These are phyloP conservation scores for Stenoptilia bipunctidactyla DNA, from an alignment of 2,888 invertebrate genomes.

Conservation along the genomic window DNA sequence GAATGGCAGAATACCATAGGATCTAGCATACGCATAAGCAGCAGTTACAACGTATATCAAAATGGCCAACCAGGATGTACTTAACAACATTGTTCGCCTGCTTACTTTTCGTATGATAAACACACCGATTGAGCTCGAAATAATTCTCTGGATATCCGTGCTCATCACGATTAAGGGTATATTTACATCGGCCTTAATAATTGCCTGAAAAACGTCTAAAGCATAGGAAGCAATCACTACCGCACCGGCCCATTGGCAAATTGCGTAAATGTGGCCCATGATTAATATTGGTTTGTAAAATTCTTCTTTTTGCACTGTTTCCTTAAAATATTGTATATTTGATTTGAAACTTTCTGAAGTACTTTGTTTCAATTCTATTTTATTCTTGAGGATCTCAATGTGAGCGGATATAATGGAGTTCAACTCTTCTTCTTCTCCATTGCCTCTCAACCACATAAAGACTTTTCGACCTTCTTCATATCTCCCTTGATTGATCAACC, in stretches of 20 bases:
- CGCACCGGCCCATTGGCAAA: conserved; percentile 36
- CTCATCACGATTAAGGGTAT: conserved; percentile 28
- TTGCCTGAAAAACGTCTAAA: conserved; percentile 26
- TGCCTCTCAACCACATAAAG: conserved; percentile 67
- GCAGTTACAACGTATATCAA: conserved; percentile 26
- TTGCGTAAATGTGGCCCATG: conserved; percentile 34
- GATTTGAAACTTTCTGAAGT: not conserved
- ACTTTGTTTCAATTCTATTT: conserved; percentile 11
- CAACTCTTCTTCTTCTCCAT: conserved; percentile 39
- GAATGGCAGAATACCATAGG: conserved; percentile 23
- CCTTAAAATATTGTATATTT: conserved; percentile 18
- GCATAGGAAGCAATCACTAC: conserved; percentile 34
- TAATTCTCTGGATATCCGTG: conserved; percentile 30
- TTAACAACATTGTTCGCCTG: conserved; percentile 30
- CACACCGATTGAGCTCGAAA: conserved; percentile 29
- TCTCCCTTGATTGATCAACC: conserved; percentile 68
- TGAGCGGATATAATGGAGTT: conserved; percentile 33
- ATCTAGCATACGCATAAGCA: conserved; percentile 29
- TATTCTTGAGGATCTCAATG: conserved; percentile 23
- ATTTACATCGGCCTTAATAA: conserved; percentile 28
- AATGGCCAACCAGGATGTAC: conserved; percentile 26
- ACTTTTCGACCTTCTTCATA: conserved; percentile 59
- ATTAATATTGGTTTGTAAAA: conserved; percentile 41
- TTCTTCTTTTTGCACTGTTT: conserved; percentile 29
- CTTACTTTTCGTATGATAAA: conserved; percentile 32